These are phyloP conservation scores for Kryptopterus vitreolus DNA, from an alignment of 2,797 vertebrate species.

Conservation along the genomic window DNA sequence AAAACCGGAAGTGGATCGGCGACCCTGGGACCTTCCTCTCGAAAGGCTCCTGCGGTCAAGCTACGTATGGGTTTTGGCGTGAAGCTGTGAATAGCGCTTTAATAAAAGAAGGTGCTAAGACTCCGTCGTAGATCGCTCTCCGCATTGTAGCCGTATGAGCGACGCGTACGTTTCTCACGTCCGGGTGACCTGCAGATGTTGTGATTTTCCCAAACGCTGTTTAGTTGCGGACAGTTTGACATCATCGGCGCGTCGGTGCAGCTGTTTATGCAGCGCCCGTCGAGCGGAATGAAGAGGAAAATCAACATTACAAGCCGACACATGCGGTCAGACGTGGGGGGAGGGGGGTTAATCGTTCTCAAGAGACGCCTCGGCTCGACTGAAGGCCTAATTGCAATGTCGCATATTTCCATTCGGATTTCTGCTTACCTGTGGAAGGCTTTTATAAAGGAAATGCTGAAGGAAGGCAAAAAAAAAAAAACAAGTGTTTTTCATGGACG, in stretches of 20 bases:
- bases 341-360: background rate
- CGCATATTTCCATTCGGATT: background rate
- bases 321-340: conserved; percentile 29
- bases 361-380: conserved; percentile 8
- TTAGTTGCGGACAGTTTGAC: conserved; percentile 48
- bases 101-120: conserved; percentile 18
- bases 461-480: conserved; percentile 27
- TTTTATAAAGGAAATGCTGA: background rate
- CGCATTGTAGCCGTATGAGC: conserved; percentile 27
- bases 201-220: background rate
- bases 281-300: conserved; percentile 33
- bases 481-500: conserved; percentile 33
- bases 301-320: conserved; percentile 44
- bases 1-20: conserved; percentile 53
- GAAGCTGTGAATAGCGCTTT: conserved; percentile 13
- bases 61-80: conserved; percentile 29
- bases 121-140: background rate
- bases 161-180: conserved; percentile 12
- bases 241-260: conserved; percentile 36
- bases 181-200: conserved; percentile 36
- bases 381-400: background rate
- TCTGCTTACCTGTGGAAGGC: conserved; percentile 15
- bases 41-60: conserved; percentile 28
- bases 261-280: conserved; percentile 37
- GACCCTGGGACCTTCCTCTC: conserved; percentile 35